These are phyloP conservation scores for Salpingus planirostris DNA, from an alignment of 2,888 invertebrate species.

Conservation along the genomic window DNA sequence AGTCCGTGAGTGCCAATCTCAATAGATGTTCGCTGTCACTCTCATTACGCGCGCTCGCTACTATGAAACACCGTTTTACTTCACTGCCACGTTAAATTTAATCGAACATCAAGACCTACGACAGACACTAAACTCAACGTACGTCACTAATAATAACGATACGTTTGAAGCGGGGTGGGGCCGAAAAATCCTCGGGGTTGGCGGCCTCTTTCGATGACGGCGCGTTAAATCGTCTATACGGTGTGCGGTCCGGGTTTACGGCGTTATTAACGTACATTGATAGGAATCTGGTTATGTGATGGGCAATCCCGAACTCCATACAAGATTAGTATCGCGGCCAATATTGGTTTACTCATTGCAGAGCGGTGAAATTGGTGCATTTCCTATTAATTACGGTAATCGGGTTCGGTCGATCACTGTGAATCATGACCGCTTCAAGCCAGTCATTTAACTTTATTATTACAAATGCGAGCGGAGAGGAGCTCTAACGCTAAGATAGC, in stretches of 20 bases:
- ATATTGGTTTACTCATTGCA: constrained; percentile 37
- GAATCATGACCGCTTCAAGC: constrained; percentile 18
- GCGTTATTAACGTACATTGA: constrained; percentile 28
- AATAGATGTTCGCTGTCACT: constrained; percentile 21
- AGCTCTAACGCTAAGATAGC: no score
- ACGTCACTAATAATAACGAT: constrained; percentile 12
- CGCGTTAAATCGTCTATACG: no score
- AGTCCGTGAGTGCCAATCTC: constrained; percentile 19
- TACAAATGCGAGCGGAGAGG: constrained; percentile 3
- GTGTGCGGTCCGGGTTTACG: no score
- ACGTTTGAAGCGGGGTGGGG: no score
- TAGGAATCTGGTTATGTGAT: constrained; percentile 29
- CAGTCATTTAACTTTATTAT: constrained; percentile 18
- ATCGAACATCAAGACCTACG: constrained; percentile 19
- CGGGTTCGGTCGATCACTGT: constrained; percentile 25
- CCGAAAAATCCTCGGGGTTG: no score
- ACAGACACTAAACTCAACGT: constrained; percentile 14
- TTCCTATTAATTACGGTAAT: constrained; percentile 40
- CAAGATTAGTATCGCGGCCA: constrained; percentile 31
- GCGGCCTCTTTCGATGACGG: no score
- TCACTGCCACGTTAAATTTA: constrained; percentile 22
- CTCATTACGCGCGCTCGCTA: constrained; percentile 17
- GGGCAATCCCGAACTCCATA: constrained; percentile 26
- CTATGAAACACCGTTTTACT: constrained; percentile 21
- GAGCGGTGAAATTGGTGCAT: constrained; percentile 37